Evolutionary conservation across 2,113 vertebrate genomes (phyloP).

Genomic region (Drymodes brunneopygia): DNA sequence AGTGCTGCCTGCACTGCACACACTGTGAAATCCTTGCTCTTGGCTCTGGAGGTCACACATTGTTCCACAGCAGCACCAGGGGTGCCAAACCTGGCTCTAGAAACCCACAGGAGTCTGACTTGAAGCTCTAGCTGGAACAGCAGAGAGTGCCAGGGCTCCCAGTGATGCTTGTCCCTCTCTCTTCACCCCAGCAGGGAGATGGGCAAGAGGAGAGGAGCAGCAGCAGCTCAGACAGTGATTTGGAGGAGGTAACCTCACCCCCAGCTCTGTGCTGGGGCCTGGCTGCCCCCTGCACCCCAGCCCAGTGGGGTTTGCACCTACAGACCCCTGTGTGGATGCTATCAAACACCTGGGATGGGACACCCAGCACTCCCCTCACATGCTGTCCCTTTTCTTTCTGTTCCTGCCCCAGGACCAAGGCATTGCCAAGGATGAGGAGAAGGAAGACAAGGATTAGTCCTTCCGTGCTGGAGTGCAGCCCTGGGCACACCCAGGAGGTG

Average conservation of each 20-base stretch:
- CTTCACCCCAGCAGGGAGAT: neutral
- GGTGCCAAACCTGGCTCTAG: neutral
- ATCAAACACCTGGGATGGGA: accelerated
- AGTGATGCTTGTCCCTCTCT: neutral
- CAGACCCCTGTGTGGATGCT: neutral
- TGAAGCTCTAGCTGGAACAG: accelerated
- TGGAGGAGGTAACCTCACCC: slow-evolving; percentile 10
- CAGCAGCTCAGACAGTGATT: neutral
- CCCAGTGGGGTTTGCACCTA: neutral
- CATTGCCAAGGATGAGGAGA: neutral
- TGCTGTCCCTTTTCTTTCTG: neutral
- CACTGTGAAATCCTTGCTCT: neutral
- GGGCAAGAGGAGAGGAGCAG: neutral
- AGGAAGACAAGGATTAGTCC: slow-evolving; percentile 20
- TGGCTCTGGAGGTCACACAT: neutral
- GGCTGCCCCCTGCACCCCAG: neutral
- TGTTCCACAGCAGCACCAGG: neutral
- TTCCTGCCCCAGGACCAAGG: neutral
- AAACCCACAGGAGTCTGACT: neutral
- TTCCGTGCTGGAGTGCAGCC: accelerated
- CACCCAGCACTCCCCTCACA: neutral
- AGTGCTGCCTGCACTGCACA: neutral
- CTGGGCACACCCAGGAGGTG: accelerated
- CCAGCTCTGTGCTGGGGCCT: neutral
- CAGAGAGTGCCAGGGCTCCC: neutral